A percentile compares a stretch with the other conserved stretches of the same genome.
Evolutionary conservation across 1,140 invertebrate species (phyloP).

Genomic region (Euura lappo): DNA sequence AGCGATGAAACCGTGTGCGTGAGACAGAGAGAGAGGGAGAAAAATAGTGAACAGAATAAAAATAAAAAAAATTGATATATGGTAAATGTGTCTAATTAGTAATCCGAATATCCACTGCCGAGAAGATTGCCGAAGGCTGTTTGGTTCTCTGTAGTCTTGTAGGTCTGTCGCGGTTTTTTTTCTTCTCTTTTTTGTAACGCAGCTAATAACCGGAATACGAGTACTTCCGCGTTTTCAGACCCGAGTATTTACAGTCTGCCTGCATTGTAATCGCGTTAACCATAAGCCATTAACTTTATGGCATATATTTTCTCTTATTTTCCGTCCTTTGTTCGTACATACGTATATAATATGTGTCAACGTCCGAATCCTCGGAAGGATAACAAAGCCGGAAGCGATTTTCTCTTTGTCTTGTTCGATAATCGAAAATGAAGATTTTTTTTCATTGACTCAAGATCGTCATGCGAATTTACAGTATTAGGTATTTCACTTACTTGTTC

Average conservation of each 20-base stretch:
- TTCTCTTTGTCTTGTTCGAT: not conserved
- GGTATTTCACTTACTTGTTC: not conserved
- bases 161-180: constrained; percentile 7
- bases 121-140: constrained; percentile 28
- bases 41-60: not conserved
- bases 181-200: constrained; percentile 7
- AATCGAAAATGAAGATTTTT: not conserved
- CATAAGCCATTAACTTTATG: not conserved
- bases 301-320: too few relatives aligned
- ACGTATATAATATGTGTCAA: not conserved
- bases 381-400: too few relatives aligned
- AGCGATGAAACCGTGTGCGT: not conserved
- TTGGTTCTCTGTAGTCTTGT: constrained; percentile 18
- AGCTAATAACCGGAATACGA: constrained; percentile 5
- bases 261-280: not conserved
- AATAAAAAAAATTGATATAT: not conserved
- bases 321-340: not conserved
- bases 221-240: not conserved
- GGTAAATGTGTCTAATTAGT: constrained; percentile 24
- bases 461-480: not conserved
- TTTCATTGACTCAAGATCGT: not conserved
- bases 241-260: not conserved
- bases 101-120: constrained; percentile 28
- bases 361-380: not conserved
- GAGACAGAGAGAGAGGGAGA: not conserved